Base-by-base conservation (phyloP, 35 echinoderm and acorn worm species). In the Diadema setosum region DNA sequence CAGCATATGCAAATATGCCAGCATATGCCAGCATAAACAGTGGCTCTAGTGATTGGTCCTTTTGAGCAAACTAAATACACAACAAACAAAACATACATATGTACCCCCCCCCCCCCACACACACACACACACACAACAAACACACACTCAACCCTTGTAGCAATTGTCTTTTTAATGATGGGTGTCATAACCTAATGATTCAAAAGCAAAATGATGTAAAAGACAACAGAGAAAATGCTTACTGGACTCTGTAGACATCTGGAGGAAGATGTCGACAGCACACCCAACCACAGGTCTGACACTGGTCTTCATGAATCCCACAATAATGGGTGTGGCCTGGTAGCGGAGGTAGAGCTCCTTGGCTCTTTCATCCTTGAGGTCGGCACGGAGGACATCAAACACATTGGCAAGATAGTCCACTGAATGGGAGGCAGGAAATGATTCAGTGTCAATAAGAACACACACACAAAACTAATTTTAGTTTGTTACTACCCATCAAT, bases 211-310 rank as follows among this genome's bases (percentile, higher is more conserved):
- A 27, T 11, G 11, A 5, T 5, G n/a, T n/a, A n/a, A n/a, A n/a
- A n/a, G n/a, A 65, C 2, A 50, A 18, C 39, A n/a, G n/a, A n/a
- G n/a, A n/a, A n/a, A n/a, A n/a, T n/a, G 82, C 84, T 87, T 82
- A 98, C 96, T 86, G 40, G 96, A 98, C 57, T 98, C 96, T 90
- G 92, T 98, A 18, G 96, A 88, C 96, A 98, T 98, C 65, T 98
- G 96, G 31, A 98, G 86, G 59, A 78, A 98, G 36, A 98, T 81
- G 92, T 98, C 96, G 0, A 98, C 92, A 75, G 92, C 96, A 49
- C 86, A 85, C 1, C 35, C 70, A 1, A 84, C 42, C 12, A 98
- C 33, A 0, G 87, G 74, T 75, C 70, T 94, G 50, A 94, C 85
- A 42, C 85, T 89, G 4, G 85, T 65, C 75, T 92, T 98, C 70